Conservation (phyloP, 2,888 invertebrate genomes). For the Drosophila tripunctata region DNA sequence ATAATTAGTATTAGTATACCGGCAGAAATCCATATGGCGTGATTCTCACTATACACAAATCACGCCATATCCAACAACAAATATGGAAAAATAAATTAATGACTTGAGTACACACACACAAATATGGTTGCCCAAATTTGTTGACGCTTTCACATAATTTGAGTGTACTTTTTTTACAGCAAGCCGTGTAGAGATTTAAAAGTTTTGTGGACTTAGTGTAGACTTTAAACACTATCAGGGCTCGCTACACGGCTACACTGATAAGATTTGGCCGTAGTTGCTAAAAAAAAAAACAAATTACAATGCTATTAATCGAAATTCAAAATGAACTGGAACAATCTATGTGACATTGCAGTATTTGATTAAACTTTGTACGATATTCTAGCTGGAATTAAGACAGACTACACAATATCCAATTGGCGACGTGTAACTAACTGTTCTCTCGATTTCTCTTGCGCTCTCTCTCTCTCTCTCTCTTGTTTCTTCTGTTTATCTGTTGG, state of each 20-base stretch:
- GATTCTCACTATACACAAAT: constrained; percentile 25
- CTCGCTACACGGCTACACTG: constrained; percentile 24
- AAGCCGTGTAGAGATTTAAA: constrained; percentile 9
- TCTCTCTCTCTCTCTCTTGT: constrained; percentile 15
- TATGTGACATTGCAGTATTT: no score
- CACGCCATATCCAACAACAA: constrained; percentile 53
- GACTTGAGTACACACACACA: constrained; percentile 9
- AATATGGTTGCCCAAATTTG: constrained; percentile 24
- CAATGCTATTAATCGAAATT: no score
- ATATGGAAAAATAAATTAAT: constrained; percentile 10
- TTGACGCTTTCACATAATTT: constrained; percentile 47
- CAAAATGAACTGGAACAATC: no score
- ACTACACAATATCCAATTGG: not conserved
- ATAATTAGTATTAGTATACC: constrained; percentile 20
- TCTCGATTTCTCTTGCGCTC: constrained; percentile 8
- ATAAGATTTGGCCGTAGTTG: constrained; percentile 59
- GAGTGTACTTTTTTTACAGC: constrained; percentile 5
- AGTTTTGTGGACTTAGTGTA: constrained; percentile 7
- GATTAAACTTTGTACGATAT: constrained; percentile 57
- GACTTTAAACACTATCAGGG: constrained; percentile 26
- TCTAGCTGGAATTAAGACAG: constrained; percentile 8
- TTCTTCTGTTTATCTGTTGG: constrained; percentile 30
- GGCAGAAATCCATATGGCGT: constrained; percentile 37
- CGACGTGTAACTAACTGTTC: constrained; percentile 38
- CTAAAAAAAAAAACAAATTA: constrained; percentile 48